Conservation (phyloP, 2,113 vertebrate species). For the Nothoprocta pentlandii region DNA sequence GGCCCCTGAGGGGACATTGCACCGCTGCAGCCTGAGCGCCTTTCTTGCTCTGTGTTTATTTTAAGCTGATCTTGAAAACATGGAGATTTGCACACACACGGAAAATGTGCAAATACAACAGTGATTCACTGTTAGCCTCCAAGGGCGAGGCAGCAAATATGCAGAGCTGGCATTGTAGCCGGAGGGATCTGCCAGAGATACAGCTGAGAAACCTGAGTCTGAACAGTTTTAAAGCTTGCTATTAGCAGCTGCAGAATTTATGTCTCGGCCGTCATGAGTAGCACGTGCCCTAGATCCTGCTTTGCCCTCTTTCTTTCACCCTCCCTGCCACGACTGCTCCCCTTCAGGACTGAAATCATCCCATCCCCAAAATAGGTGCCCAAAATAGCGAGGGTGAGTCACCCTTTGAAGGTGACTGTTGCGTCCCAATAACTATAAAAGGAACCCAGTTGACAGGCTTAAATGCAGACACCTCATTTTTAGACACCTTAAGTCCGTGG, state of each 20-base stretch:
- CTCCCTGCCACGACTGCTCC: not conserved
- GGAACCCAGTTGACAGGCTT: not conserved
- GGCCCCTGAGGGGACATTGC: not conserved
- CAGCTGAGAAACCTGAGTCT: slow-evolving; percentile 23
- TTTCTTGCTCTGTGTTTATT: not conserved
- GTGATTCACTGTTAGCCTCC: not conserved
- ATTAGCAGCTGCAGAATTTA: not conserved
- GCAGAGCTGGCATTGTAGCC: slow-evolving; percentile 19
- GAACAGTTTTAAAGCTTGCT: not conserved
- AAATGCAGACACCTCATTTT: not conserved
- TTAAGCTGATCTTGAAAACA: not conserved
- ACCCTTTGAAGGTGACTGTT: slow-evolving; percentile 50
- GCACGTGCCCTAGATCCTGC: not conserved
- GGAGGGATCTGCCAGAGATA: slow-evolving; percentile 30
- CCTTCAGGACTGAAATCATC: not conserved
- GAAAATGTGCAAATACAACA: slow-evolving; percentile 36
- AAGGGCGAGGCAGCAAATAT: slow-evolving; percentile 22
- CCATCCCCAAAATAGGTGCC: slow-evolving; percentile 33
- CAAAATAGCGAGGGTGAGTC: slow-evolving; percentile 32
- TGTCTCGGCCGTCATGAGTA: not conserved
- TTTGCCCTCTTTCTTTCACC: slow-evolving; percentile 22
- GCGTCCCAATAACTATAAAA: not conserved
- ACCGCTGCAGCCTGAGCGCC: not conserved
- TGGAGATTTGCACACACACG: slow-evolving; percentile 3
- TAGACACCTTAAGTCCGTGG: not conserved